These are phyloP conservation scores for Tylochromis polylepis DNA, from an alignment of 2,113 vertebrate species.

Conservation along the genomic window DNA sequence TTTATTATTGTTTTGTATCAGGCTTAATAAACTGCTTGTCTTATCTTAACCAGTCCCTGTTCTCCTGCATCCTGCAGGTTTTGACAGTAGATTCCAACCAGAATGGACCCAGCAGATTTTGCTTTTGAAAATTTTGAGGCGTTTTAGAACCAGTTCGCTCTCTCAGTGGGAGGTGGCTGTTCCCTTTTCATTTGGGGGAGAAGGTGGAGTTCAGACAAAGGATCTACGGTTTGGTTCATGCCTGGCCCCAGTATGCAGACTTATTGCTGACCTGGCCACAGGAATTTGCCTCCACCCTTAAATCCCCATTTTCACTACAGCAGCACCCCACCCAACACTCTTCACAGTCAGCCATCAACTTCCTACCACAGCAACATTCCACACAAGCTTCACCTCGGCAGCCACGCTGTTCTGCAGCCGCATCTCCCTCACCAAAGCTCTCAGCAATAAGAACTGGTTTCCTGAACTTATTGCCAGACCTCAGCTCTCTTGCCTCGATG, in stretches of 20 bases:
- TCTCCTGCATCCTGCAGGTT: not conserved
- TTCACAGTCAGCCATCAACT: not conserved
- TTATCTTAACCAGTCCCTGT: not conserved
- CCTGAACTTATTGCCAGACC: not conserved
- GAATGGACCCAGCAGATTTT: rapidly evolving
- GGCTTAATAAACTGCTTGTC: not conserved
- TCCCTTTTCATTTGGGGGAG: not conserved
- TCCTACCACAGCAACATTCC: not conserved
- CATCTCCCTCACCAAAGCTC: not conserved
- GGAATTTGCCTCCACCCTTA: not conserved
- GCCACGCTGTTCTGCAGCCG: not conserved
- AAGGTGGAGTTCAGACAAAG: not conserved
- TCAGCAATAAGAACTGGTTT: not conserved
- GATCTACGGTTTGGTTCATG: not conserved
- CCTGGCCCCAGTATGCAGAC: not conserved
- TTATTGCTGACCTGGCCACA: not conserved
- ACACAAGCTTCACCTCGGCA: not conserved
- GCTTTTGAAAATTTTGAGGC: not conserved
- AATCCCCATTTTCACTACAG: not conserved
- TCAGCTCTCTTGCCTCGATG: not conserved
- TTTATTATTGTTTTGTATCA: not conserved
- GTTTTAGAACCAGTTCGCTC: not conserved
- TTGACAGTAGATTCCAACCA: not conserved
- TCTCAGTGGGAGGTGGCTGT: not conserved
- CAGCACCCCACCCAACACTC: not conserved